These are phyloP conservation scores for Apis dorsata DNA, from an alignment of 1,140 invertebrate genomes.

Conservation along the genomic window DNA sequence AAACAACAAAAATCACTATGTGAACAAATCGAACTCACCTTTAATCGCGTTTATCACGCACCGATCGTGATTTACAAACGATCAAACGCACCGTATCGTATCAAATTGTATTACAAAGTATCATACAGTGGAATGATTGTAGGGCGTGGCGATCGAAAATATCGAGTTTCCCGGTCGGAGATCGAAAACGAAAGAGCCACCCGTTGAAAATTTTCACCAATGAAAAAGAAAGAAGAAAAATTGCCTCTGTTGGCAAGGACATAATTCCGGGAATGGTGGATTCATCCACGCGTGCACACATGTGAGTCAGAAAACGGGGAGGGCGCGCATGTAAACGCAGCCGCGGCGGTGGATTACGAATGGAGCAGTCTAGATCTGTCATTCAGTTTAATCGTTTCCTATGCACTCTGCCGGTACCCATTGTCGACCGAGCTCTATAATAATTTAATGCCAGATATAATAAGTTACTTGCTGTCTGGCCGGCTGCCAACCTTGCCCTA, in stretches of 20 bases:
- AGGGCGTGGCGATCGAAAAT: not conserved
- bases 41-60: not conserved
- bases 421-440: constrained; percentile 77
- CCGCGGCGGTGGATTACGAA: constrained; percentile 48
- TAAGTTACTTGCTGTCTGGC: constrained; percentile 80
- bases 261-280: not conserved
- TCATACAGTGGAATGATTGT: not conserved
- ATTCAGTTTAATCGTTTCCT: constrained; percentile 79
- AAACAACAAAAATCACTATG: no score
- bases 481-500: constrained; percentile 74
- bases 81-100: not conserved
- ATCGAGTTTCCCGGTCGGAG: not conserved
- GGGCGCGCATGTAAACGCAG: constrained; percentile 22
- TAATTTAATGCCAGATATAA: constrained; percentile 81
- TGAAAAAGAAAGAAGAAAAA: not conserved
- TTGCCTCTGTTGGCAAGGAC: not conserved
- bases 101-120: not conserved
- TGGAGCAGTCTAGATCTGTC: constrained; percentile 68
- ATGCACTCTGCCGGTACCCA: constrained; percentile 77
- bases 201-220: not conserved
- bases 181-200: not conserved
- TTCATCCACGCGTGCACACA: constrained; percentile 5
- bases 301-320: not conserved
- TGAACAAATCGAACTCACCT: no score
- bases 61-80: not conserved